Percentiles rank a stretch among this genome's conserved stretches.
phyloP scores from a whole-genome alignment of 2,888 invertebrate genomes.

The Zelleria hepariella region DNA sequence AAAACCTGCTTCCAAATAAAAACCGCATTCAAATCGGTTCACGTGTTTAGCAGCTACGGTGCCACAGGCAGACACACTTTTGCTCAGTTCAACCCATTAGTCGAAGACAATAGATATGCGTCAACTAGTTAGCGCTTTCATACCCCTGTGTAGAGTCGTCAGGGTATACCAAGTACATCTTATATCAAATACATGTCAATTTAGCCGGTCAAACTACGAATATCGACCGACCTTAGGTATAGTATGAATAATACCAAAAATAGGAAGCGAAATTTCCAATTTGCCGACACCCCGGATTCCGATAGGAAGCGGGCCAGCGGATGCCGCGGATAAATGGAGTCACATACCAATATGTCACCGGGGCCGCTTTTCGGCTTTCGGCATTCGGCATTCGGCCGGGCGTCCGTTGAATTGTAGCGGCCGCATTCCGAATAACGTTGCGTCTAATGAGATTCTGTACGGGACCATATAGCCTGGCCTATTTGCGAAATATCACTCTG shows the following conservation, averaged over 20 bases:
- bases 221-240: constrained; percentile 39
- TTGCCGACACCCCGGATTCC: constrained; percentile 72
- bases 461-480: background rate
- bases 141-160: too few relatives aligned
- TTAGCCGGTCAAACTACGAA: background rate
- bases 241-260: constrained; percentile 66
- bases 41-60: too few relatives aligned
- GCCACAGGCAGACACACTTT: too few relatives aligned
- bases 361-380: constrained; percentile 59
- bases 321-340: constrained; percentile 61
- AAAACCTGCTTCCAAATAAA: too few relatives aligned
- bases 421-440: constrained; percentile 38
- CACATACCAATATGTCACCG: constrained; percentile 71
- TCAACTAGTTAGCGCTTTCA: too few relatives aligned
- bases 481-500: too few relatives aligned
- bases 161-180: too few relatives aligned
- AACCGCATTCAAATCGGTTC: too few relatives aligned
- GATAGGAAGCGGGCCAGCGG: constrained; percentile 53
- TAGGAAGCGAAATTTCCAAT: constrained; percentile 68
- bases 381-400: constrained; percentile 33
- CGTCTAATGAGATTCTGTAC: constrained; percentile 59
- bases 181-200: too few relatives aligned
- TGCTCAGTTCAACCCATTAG: too few relatives aligned
- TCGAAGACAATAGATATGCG: too few relatives aligned
- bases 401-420: constrained; percentile 45